Evolutionary conservation across 2,113 vertebrate species (phyloP).

Genomic region (Nanorana parkeri): DNA sequence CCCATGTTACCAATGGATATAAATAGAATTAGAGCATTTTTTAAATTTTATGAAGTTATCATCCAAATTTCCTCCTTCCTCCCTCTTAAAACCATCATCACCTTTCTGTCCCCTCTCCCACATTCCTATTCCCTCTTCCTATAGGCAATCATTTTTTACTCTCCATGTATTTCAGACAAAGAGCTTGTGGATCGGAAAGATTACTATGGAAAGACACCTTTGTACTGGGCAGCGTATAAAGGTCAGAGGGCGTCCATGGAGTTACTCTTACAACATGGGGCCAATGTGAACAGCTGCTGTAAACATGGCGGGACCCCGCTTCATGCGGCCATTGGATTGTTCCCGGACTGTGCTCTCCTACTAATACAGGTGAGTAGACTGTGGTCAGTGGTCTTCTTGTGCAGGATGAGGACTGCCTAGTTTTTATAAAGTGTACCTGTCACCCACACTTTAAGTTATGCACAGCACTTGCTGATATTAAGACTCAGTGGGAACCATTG

Average conservation of each 20-base stretch:
- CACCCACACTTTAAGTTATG: no score
- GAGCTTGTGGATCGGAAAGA: conserved; percentile 64
- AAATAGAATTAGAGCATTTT: no score
- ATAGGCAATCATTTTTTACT: no score
- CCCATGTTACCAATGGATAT: no score
- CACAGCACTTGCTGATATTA: no score
- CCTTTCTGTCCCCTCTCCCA: no score
- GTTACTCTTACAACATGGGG: conserved; percentile 62
- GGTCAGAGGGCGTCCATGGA: conserved; percentile 62
- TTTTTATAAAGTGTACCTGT: no score
- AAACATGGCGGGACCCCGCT: conserved; percentile 64
- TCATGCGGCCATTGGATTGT: conserved; percentile 64
- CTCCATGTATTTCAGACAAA: conserved; percentile 53
- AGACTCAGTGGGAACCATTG: no score
- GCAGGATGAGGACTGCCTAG: not conserved
- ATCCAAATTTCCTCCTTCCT: no score
- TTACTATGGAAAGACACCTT: conserved; percentile 65
- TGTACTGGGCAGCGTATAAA: conserved; percentile 68
- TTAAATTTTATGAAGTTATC: no score
- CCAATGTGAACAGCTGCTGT: conserved; percentile 63
- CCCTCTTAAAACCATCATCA: no score
- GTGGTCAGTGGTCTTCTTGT: not conserved
- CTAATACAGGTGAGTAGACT: conserved; percentile 60
- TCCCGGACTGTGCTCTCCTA: conserved; percentile 64
- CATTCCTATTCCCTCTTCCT: no score